These are phyloP conservation scores for Corydoras sp. DNA, from an alignment of 2,113 vertebrate genomes.

Conservation along the genomic window DNA sequence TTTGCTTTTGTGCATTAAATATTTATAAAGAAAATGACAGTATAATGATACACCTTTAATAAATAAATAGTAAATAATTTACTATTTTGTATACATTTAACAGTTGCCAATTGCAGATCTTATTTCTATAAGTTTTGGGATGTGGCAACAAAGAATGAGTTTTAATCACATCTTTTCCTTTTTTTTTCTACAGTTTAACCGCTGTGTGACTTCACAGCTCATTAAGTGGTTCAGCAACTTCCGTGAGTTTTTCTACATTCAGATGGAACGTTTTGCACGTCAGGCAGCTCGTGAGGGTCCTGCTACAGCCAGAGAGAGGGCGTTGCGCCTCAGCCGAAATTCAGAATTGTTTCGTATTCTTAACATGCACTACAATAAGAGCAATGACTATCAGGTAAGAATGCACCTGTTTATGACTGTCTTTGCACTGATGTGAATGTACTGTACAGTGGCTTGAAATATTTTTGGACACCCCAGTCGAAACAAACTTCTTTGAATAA, in stretches of 20 bases:
- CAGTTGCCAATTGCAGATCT: too few relatives aligned
- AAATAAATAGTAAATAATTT: too few relatives aligned
- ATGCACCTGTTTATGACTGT: background rate
- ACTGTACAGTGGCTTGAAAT: background rate
- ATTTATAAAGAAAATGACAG: too few relatives aligned
- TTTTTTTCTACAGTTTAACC: constrained; percentile 62
- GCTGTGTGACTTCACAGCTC: constrained; percentile 76
- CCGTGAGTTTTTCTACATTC: constrained; percentile 79
- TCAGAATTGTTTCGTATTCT: constrained; percentile 72
- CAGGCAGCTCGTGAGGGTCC: constrained; percentile 68
- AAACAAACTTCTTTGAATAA: too few relatives aligned
- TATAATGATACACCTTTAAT: too few relatives aligned
- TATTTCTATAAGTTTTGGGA: too few relatives aligned
- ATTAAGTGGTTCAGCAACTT: constrained; percentile 82
- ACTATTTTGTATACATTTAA: too few relatives aligned
- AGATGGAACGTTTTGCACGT: constrained; percentile 75
- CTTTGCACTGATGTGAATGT: background rate
- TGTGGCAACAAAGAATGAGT: background rate
- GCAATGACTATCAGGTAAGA: constrained; percentile 72
- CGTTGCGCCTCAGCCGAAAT: constrained; percentile 62
- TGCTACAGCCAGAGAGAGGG: constrained; percentile 53
- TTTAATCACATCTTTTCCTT: background rate
- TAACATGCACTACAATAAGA: constrained; percentile 78
- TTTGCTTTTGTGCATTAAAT: too few relatives aligned
- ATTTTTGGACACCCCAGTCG: background rate